Evolutionary conservation across 2,888 invertebrate species (phyloP), one percentile per base, ranked within the genome.

Genomic region (Smittia aterrima): DNA sequence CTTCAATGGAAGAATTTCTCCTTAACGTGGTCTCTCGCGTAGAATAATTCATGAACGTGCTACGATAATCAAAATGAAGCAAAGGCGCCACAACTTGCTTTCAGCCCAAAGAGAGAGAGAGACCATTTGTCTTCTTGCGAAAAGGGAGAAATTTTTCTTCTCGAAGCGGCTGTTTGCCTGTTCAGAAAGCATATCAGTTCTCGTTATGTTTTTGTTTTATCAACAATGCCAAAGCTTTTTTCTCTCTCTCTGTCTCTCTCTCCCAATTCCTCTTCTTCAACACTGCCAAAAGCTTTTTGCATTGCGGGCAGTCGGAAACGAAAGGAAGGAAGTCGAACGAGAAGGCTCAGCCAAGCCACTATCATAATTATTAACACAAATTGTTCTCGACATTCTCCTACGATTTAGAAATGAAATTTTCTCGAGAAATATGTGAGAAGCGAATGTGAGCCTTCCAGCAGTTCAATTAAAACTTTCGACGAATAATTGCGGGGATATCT

Each of bases 171-270:
- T 71, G 54, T 11, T 54, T 9, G 27, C 70, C 70, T 54, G 53
- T 25, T 71, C 47, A 24, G 53, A 71, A 71, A 71, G 70, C 70
- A 71, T 71, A 71, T 71, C 70, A 71, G 41, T 47, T 68, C 68
- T 47, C 22, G 53, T 53, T 47, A 53, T 24, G 22, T 68, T 53
- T 47, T 71, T 54, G 70, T 32, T 71, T 22, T 71, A 53, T 71
- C 70, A 54, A 41, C 41, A 47, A n/a, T n/a, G n/a, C n/a, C n/a
- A n/a, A 68, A 38, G 40, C 47, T 24, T 25, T 24, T 68, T 22
- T 68, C 47, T 68, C 41, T 16, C 27, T 32, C 68, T 58, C 58
- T 58, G 6, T 38, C 38, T 6, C 66, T 66, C 66, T 20, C 40
- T 1, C 20, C 32, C 1, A 1, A 20, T 32, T 66, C 24, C 7